Base-by-base conservation (phyloP, 1,140 invertebrate species). In the Holotrichia oblita region DNA sequence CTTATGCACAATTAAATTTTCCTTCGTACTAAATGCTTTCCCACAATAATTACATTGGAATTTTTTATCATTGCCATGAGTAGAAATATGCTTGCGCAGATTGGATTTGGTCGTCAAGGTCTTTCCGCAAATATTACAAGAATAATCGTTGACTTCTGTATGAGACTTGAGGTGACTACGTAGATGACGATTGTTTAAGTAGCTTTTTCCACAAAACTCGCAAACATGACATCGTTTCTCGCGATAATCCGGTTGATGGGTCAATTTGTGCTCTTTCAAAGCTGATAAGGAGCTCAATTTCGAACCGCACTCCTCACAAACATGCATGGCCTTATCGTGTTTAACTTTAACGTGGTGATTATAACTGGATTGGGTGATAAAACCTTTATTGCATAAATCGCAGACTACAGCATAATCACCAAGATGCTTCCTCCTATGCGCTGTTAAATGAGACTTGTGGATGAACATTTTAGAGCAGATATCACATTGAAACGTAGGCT, bases 1-100 rank as follows among this genome's bases (percentile, higher is more conserved):
- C 84, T 93, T 93, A 88, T 95, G 94, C 79, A 94, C 93, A 87
- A 93, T 91, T 74, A 93, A 86, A 84, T 92, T 93, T 82, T 91
- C 91, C 85, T 93, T 93, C 81, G 92, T 90, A 40, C 91, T 92
- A 85, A 93, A 93, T 83, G 90, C 88, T 80, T 85, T 86, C 2
- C 80, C 79, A 78, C 87, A 87, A 41, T 83, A 79, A 8, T 82
- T 79, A 76, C 87, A 87, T 42, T 83, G 79, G 69, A 85, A 83
- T 17, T 82, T 83, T 79, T 86, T 87, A 10, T 84, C 77, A 0
- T 84, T 83, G 9, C 83, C 83, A 59, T 87, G 87, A 40, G 83
- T 81, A 24, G 81, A 69, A 40, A 83, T 82, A 77, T 86, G 85
- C 4, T 80, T 83, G 41, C 82, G 78, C 3, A 84, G 76, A 69